These are phyloP conservation scores for Drosophila leonis DNA, from an alignment of 2,888 invertebrate genomes.

Conservation along the genomic window DNA sequence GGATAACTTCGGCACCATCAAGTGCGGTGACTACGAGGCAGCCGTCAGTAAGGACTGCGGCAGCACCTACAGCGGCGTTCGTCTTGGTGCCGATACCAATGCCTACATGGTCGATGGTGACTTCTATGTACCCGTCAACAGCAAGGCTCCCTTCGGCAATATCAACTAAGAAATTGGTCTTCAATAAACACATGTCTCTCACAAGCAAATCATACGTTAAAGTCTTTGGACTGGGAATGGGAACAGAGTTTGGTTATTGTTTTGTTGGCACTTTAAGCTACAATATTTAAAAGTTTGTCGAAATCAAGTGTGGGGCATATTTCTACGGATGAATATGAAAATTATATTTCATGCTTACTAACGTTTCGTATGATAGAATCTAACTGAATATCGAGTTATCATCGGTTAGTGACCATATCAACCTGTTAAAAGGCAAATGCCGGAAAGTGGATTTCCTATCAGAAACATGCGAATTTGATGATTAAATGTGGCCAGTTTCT, in stretches of 20 bases:
- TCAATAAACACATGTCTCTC: background rate
- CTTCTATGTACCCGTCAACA: conserved; percentile 74
- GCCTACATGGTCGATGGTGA: conserved; percentile 63
- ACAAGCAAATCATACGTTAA: background rate
- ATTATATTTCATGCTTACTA: background rate
- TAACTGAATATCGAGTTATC: conserved; percentile 36
- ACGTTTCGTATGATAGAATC: background rate
- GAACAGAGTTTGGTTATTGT: background rate
- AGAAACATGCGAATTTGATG: conserved; percentile 5
- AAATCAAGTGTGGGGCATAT: no score
- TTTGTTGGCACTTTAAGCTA: background rate
- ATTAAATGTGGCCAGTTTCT: background rate
- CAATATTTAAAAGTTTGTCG: background rate
- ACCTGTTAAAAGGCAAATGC: background rate
- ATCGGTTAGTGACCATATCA: background rate
- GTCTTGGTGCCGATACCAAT: conserved; percentile 68
- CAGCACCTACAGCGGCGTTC: conserved; percentile 59
- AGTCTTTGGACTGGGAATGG: background rate
- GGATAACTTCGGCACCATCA: conserved; percentile 61
- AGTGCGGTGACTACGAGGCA: conserved; percentile 74
- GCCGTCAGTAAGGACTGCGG: conserved; percentile 65
- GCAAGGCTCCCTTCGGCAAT: conserved; percentile 65
- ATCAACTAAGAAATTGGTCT: conserved; percentile 18
- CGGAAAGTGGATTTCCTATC: conserved; percentile 8
- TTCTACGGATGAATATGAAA: background rate